Evolutionary conservation across 2,888 invertebrate species (phyloP).

Genomic region (Drepana falcataria): DNA sequence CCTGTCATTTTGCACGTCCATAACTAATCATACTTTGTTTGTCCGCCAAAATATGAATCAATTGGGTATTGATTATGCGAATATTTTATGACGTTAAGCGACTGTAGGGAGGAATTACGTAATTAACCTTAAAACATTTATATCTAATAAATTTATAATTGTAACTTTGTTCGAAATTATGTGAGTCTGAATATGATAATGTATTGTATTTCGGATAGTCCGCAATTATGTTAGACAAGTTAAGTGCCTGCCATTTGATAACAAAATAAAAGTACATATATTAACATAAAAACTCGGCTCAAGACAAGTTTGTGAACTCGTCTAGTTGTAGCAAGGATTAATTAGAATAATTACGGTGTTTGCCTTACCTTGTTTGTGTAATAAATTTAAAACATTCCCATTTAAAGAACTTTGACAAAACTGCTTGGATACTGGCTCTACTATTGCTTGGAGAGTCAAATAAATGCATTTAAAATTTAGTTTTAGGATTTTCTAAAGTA

Average conservation of each 20-base stretch:
- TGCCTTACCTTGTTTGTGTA: conserved; percentile 36
- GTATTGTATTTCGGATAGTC: too few relatives aligned
- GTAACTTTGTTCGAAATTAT: background rate
- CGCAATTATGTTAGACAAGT: too few relatives aligned
- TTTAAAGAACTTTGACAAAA: conserved; percentile 42
- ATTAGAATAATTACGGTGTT: conserved; percentile 13
- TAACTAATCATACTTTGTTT: too few relatives aligned
- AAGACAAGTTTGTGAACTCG: background rate
- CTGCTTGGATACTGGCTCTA: conserved; percentile 37
- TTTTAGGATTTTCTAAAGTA: conserved; percentile 61
- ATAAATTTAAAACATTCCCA: conserved; percentile 55
- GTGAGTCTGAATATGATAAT: background rate
- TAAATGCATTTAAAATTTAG: conserved; percentile 68
- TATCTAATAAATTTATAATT: background rate
- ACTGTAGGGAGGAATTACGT: conserved; percentile 10
- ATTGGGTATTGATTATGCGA: background rate
- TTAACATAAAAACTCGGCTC: background rate
- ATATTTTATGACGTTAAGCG: background rate
- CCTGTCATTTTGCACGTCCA: too few relatives aligned
- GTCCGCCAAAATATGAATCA: background rate
- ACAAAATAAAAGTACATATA: too few relatives aligned
- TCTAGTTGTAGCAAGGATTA: background rate
- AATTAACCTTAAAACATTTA: conserved; percentile 13
- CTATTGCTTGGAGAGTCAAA: conserved; percentile 52
- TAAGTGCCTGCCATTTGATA: too few relatives aligned